A percentile compares a stretch with the other conserved stretches of the same genome.
phyloP scores from a whole-genome alignment of 2,888 invertebrate species.

The Rotaria magnacalcarata region DNA sequence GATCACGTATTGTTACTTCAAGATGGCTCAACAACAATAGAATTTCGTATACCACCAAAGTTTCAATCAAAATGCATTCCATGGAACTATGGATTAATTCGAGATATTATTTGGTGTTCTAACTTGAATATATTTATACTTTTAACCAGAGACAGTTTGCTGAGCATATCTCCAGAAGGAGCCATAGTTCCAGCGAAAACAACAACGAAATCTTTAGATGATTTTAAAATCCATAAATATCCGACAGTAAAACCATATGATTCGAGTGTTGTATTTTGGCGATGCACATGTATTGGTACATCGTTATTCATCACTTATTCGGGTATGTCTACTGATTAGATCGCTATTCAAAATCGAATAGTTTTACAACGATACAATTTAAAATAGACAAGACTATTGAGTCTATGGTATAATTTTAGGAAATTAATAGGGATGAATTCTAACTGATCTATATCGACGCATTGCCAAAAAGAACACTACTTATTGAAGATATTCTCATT shows the following conservation, averaged over 20 bases:
- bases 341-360: no score
- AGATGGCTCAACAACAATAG: background rate
- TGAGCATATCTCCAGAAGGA: background rate
- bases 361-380: no score
- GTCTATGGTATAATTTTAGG: no score
- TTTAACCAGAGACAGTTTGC: background rate
- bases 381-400: no score
- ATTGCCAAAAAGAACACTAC: no score
- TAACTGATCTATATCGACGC: no score
- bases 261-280: background rate
- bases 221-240: background rate
- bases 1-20: background rate
- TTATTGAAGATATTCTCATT: no score
- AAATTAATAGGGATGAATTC: no score
- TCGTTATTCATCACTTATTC: background rate
- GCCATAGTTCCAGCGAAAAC: background rate
- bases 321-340: background rate
- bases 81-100: background rate
- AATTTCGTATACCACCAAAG: background rate
- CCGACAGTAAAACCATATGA: background rate
- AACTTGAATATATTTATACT: background rate
- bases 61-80: background rate
- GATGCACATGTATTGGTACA: background rate
- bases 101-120: background rate
- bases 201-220: background rate